Base-by-base conservation (phyloP, 2,888 invertebrate genomes). In the Ptychoptera contaminata region DNA sequence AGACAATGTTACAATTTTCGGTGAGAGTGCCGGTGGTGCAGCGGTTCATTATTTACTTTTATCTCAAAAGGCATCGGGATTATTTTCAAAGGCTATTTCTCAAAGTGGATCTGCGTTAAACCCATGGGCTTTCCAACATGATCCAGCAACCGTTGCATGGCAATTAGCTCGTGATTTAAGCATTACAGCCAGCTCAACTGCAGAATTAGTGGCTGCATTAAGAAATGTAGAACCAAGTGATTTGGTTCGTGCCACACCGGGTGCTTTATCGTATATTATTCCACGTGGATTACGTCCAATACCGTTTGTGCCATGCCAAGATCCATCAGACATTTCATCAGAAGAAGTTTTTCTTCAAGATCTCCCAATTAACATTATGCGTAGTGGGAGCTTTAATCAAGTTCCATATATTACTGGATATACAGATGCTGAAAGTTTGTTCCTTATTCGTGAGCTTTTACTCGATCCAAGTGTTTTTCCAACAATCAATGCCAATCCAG, bases 41-140 rank as follows among this genome's bases (percentile, higher is more conserved):
- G 37, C 44, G 32, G 47, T 47, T 10, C 49, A 47, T 45, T 49
- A 46, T 42, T 36, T 47, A 30, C n/a, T 47, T 14, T 42, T 49
- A 15, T 46, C 46, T n/a, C 45, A 30, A 31, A 16, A 34, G 9
- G 31, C 49, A 53, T 11, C 56, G 73, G 76, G 72, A 11, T 63
- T 72, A 11, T 77, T 77, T 55, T 60, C 70, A 49, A 63, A 72
- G 16, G 81, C 77, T 6, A 73, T 81, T 45, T 76, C 79, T 0
- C 71, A 72, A 60, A 82, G 82, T 53, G 82, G 82, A 0, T 67
- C 73, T 1, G 71, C 76, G 0, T 65, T 81, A 37, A 63, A 72
- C 29, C 68, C 74, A 1, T 73, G 73, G 73, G 63, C 75, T 0
- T 65, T 73, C 50, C 62, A 71, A 8, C 68, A 72, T 51, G 70